Evolutionary conservation across 2,113 vertebrate species (phyloP).

Genomic region (Corythoichthys intestinalis): DNA sequence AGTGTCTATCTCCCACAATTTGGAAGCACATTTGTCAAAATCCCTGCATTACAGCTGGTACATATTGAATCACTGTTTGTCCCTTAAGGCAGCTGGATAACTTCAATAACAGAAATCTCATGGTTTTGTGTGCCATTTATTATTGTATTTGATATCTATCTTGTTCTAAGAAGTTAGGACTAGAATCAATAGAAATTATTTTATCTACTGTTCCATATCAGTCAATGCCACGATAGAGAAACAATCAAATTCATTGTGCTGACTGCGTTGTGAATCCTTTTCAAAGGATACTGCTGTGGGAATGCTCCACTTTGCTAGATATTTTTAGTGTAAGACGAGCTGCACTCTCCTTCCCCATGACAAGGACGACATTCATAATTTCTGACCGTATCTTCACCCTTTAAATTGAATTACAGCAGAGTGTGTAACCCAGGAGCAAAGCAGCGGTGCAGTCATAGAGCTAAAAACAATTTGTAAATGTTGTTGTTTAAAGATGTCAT

Average conservation of each 20-base stretch:
- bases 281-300: conserved; percentile 48
- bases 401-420: conserved; percentile 37
- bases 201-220: background rate
- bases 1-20: conserved; percentile 30
- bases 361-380: conserved; percentile 68
- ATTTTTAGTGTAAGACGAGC: conserved; percentile 72
- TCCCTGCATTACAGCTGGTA: conserved; percentile 21
- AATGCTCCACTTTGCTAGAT: conserved; percentile 62
- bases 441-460: conserved; percentile 21
- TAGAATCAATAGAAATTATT: conserved; percentile 6
- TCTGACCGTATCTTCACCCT: conserved; percentile 56
- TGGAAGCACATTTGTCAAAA: conserved; percentile 32
- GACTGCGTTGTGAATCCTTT: conserved; percentile 37
- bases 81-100: conserved; percentile 7
- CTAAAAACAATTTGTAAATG: conserved; percentile 16
- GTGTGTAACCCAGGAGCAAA: conserved; percentile 28
- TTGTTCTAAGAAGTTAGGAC: conserved; percentile 14
- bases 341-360: conserved; percentile 49
- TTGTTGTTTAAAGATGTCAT: conserved; percentile 4
- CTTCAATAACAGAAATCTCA: conserved; percentile 1
- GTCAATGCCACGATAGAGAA: conserved; percentile 13
- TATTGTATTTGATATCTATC: conserved; percentile 7
- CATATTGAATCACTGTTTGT: conserved; percentile 13
- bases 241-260: conserved; percentile 8
- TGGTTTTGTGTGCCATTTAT: background rate